Base-by-base conservation (phyloP, 2,113 vertebrate genomes). In the Heliornis fulica region DNA sequence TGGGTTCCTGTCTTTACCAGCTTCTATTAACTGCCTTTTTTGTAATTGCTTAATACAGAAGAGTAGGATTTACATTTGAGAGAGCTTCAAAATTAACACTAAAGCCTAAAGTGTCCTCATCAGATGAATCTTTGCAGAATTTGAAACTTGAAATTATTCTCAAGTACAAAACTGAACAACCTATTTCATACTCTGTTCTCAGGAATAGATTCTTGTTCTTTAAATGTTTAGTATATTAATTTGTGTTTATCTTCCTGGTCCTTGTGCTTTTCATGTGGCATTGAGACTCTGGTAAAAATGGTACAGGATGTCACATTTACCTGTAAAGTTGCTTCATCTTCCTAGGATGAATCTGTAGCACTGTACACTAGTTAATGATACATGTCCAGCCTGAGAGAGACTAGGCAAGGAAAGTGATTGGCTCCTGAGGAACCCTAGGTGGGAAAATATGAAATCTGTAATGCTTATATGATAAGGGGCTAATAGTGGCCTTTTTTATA, bases 391-490 rank as follows among this genome's bases (percentile, higher is more conserved):
- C 68, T n/a, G 46, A 53, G 45, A 18, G 50, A 56, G 76, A 34
- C 3, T 6, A n/a, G 14, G 29, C 32, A 69, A 74, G 75, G 50
- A n/a, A 72, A 86, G n/a, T 15, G 4, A 2, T 18, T 89, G 69
- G 32, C 69, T 82, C 26, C 53, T 76, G 57, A 60, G 78, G 26
- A 78, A 2, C 23, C 22, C 12, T 38, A 3, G 8, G 1, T 57
- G 29, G 6, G 28, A 54, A 54, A 32, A 9, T 0, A 63, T 41
- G 74, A 82, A 38, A 2, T 8, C 26, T 91, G 34, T 46, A 56
- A 36, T 19, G 4, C 0, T 0, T 46, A 46, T 5, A 3, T 2
- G 9, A 8, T n/a, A 64, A 74, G 43, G 29, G 76, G 26, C 46
- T 74, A 38, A 31, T 16, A 28, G 15, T 13, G 31, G 19, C 17